Base-by-base conservation (phyloP, 2,113 vertebrate genomes). In the Pristiophorus japonicus region DNA sequence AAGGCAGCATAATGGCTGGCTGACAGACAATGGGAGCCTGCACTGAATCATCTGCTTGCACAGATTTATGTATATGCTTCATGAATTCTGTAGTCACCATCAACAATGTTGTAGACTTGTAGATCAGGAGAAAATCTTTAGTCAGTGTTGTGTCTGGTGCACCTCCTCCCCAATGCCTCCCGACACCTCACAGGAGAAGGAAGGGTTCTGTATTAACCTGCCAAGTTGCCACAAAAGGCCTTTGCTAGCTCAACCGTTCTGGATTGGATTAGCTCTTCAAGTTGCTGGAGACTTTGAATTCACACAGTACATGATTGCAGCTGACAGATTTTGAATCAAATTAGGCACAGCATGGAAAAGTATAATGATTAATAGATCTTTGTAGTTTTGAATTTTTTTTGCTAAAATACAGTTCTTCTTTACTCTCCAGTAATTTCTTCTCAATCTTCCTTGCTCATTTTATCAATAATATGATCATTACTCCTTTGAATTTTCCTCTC, bases 251-350 rank as follows among this genome's bases (percentile, higher is more conserved):
- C 66, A 51, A 16, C 65, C 24, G 20, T 94, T 94, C 45, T 67
- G 38, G 65, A 34, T 30, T 47, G 65, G 27, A 94, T 47, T 70
- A 70, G 12, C 20, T 45, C 42, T 42, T 94, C 22, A 67, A 66
- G 38, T 8, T 27, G 20, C 63, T 45, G 92, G 65, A 94, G 63
- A 45, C n/a, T 51, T 34, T 6, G 30, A 51, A 70, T 34, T 30
- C 11, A 70, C 45, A 70, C 5, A 70, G 51, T 45, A 18, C 20
- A 7, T 30, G 22, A 45, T 66, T 94, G 11, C 11, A 18, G 14
- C 51, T 67, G 66, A 73, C 93, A 94, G 93, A 67, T 73, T 73
- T 38, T 70, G 42, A 70, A 92, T 4, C 59, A 65, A 92, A 92
- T 38, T 92, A 63, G 34, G n/a, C 18, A 63, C 30, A 92, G 88